Evolutionary conservation across 2,888 invertebrate genomes (phyloP).

Genomic region (Eremobia ochroleuca): DNA sequence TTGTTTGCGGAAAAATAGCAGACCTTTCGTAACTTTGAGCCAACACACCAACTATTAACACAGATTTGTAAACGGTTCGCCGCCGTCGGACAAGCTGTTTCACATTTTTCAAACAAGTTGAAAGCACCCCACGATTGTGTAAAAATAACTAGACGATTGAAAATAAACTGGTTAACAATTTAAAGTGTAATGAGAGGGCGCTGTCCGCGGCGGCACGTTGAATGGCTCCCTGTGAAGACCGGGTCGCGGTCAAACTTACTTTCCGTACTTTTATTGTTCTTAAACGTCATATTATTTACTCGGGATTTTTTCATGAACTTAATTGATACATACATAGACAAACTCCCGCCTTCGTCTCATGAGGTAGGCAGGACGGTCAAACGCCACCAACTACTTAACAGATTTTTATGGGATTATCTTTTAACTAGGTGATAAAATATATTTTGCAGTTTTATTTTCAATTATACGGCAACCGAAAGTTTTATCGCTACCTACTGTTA

Average conservation of each 20-base stretch:
- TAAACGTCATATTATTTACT: not conserved
- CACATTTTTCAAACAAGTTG: not conserved
- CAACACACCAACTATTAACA: not conserved
- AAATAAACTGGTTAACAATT: conserved; percentile 61
- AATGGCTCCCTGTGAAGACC: not conserved
- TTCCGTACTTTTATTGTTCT: not conserved
- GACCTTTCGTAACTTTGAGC: not conserved
- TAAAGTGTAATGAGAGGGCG: conserved; percentile 63
- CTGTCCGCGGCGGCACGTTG: conserved; percentile 13
- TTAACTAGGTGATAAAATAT: not conserved
- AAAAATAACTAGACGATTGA: not conserved
- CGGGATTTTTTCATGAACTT: not conserved
- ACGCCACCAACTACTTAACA: too few species aligned
- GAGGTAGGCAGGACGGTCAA: not conserved
- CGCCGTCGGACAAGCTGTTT: conserved; percentile 32
- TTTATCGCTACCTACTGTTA: not conserved
- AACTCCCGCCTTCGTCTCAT: not conserved
- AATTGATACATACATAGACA: not conserved
- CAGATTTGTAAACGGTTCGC: not conserved
- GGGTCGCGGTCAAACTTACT: conserved; percentile 1
- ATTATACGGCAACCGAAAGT: not conserved
- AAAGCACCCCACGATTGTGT: not conserved
- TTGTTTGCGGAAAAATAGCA: not conserved
- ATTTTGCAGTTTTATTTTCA: not conserved
- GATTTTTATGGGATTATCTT: not conserved